phyloP scores from a whole-genome alignment of 2,113 vertebrate species.

The Microtus pennsylvanicus region DNA sequence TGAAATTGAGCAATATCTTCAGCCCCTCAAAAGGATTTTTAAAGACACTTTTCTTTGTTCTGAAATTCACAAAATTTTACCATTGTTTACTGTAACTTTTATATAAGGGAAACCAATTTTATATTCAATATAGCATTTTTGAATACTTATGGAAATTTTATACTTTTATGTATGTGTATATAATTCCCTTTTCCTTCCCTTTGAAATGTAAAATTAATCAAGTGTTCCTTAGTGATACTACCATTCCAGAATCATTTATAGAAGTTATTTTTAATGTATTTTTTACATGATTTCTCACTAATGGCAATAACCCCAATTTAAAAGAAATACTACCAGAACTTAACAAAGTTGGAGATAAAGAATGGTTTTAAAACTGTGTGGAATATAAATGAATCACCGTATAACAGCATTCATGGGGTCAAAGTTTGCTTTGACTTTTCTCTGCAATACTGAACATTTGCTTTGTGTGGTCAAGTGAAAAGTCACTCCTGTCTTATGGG shows the following conservation, averaged over 20 bases:
- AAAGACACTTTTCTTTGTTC: not conserved
- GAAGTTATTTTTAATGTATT: not conserved
- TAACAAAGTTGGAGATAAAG: not conserved
- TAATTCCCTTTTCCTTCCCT: not conserved
- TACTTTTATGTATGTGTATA: conserved; percentile 19
- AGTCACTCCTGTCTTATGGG: conserved; percentile 47
- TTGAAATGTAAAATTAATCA: conserved; percentile 23
- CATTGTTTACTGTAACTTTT: conserved; percentile 18
- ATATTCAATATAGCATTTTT: not conserved
- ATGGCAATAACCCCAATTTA: not conserved
- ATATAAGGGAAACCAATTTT: not conserved
- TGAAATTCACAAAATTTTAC: not conserved
- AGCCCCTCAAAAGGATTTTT: not conserved
- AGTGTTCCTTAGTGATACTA: not conserved
- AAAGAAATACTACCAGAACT: not conserved
- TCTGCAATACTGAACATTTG: conserved; percentile 45
- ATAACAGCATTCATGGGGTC: not conserved
- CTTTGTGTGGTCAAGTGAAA: conserved; percentile 23
- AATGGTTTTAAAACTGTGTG: not conserved
- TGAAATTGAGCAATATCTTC: not conserved
- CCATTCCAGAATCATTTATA: conserved; percentile 17
- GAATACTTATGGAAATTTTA: not conserved
- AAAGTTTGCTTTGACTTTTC: not conserved
- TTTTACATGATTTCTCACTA: not conserved
- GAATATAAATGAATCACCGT: not conserved